Percentiles rank a stretch among this genome's conserved stretches.
phyloP scores from a whole-genome alignment of 2,113 vertebrate species.

The Orientallactaga bullata region DNA sequence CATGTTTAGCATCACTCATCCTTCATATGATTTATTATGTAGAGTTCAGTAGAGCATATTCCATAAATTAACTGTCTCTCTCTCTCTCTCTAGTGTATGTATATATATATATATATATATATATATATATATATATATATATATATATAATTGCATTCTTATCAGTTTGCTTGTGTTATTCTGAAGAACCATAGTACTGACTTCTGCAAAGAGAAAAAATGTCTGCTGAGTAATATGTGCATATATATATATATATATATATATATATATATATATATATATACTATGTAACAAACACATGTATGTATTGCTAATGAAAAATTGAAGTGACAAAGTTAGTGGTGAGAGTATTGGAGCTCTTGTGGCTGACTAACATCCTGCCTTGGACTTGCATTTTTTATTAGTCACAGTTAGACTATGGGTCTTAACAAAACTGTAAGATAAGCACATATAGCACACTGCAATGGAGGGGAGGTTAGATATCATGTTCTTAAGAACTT shows the following conservation, averaged over 20 bases:
- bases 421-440: neutral
- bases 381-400: neutral
- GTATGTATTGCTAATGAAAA: neutral
- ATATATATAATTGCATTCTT: no score
- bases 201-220: neutral
- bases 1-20: neutral
- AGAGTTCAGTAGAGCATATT: neutral
- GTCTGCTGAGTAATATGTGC: neutral
- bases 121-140: no score
- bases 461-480: neutral
- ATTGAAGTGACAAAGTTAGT: neutral
- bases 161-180: neutral
- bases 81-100: no score
- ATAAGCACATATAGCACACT: neutral
- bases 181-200: neutral
- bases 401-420: neutral
- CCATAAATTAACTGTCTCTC: neutral
- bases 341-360: rapidly evolving
- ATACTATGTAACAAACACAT: neutral
- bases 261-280: neutral
- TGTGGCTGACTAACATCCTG: neutral
- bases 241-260: neutral
- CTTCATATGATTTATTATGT: neutral
- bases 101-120: no score
- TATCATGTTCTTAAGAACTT: neutral